phyloP scores from a whole-genome alignment of 2,888 invertebrate species.

The Drosophila niveifrons region DNA sequence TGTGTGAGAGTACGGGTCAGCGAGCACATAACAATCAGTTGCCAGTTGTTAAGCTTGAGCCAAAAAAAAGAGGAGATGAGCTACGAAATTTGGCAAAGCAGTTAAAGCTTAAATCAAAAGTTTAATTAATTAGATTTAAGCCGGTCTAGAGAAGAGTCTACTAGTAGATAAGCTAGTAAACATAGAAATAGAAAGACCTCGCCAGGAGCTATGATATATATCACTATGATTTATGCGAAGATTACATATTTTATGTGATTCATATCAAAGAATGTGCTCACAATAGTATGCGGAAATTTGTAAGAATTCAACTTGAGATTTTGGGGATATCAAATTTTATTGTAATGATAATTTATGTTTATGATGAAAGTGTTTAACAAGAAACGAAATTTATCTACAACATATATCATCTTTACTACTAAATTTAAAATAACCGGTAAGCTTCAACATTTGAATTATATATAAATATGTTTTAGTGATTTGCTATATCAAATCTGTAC shows the following conservation, averaged over 20 bases:
- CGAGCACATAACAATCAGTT: slow-evolving; percentile 52
- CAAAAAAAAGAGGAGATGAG: slow-evolving; percentile 4
- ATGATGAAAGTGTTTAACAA: too few species aligned
- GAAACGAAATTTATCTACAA: too few species aligned
- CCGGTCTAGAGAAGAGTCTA: background rate
- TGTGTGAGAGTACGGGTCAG: slow-evolving; percentile 58
- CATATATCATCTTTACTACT: too few species aligned
- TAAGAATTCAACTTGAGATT: background rate
- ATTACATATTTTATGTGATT: background rate
- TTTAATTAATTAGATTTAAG: background rate
- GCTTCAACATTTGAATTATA: too few species aligned
- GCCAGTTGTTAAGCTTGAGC: slow-evolving; percentile 20
- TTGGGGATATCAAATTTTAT: background rate
- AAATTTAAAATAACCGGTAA: too few species aligned
- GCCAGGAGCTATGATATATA: background rate
- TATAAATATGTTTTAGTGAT: too few species aligned
- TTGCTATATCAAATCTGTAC: too few species aligned
- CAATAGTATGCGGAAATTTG: background rate
- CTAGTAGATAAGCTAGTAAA: background rate
- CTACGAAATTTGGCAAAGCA: slow-evolving; percentile 5
- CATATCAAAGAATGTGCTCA: background rate
- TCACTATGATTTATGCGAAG: background rate
- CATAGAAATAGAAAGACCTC: too few species aligned
- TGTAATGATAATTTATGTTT: background rate
- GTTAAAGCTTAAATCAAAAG: slow-evolving; percentile 1